Evolutionary conservation across 2,888 invertebrate genomes (phyloP).

Genomic region (Nomada fabriciana): DNA sequence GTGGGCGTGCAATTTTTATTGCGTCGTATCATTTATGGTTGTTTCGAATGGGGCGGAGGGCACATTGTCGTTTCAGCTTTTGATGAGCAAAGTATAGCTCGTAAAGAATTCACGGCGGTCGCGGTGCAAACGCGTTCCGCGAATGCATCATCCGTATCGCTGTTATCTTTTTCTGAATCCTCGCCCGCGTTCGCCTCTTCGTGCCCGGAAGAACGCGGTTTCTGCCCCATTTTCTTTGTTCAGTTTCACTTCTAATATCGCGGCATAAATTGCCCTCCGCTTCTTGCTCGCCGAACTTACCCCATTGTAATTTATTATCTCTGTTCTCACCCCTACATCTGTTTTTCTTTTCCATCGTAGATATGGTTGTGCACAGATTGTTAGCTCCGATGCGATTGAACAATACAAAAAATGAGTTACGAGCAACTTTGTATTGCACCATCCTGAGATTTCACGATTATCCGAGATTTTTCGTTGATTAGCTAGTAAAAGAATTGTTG

Average conservation of each 20-base stretch:
- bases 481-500: background rate
- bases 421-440: background rate
- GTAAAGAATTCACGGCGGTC: conserved; percentile 17
- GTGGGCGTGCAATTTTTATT: conserved; percentile 32
- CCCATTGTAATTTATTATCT: conserved; percentile 8
- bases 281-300: background rate
- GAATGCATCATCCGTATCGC: background rate
- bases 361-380: background rate
- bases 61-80: conserved; percentile 16
- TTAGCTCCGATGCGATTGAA: background rate
- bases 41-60: background rate
- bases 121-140: background rate
- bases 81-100: conserved; percentile 19
- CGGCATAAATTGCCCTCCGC: background rate
- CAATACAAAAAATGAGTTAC: background rate
- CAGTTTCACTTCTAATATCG: conserved; percentile 17
- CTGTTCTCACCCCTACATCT: background rate
- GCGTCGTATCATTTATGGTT: conserved; percentile 20
- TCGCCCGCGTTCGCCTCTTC: background rate
- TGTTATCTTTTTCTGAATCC: background rate
- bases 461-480: background rate
- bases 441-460: background rate
- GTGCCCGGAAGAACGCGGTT: background rate
- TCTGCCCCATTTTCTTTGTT: conserved; percentile 20
- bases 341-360: background rate